Percentiles rank a stretch among this genome's conserved stretches.
These are phyloP conservation scores for Sesamia inferens DNA, from an alignment of 2,888 invertebrate species.

Conservation along the genomic window DNA sequence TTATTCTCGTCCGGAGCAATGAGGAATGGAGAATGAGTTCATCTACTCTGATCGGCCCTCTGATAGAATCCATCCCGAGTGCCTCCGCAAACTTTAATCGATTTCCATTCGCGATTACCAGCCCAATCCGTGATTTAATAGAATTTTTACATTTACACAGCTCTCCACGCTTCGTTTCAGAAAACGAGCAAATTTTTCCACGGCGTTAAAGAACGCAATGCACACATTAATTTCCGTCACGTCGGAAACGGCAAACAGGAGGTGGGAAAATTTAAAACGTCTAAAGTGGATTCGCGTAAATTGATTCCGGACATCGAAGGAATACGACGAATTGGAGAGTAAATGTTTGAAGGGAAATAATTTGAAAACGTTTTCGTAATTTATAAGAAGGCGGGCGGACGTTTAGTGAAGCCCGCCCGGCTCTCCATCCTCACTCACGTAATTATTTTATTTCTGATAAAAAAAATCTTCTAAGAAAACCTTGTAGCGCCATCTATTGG, in stretches of 20 bases:
- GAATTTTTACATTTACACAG: conserved; percentile 76
- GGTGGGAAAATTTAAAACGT: conserved; percentile 82
- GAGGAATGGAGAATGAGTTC: conserved; percentile 74
- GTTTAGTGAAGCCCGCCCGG: conserved; percentile 56
- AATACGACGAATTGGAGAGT: conserved; percentile 80
- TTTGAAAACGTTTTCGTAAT: conserved; percentile 86
- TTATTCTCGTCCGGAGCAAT: conserved; percentile 71
- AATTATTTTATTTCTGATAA: conserved; percentile 67
- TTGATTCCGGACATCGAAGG: conserved; percentile 85
- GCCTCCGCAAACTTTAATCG: conserved; percentile 78
- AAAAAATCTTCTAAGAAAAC: conserved; percentile 57
- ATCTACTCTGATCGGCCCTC: conserved; percentile 72
- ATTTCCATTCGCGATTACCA: conserved; percentile 75
- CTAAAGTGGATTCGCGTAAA: conserved; percentile 82
- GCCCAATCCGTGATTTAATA: conserved; percentile 76
- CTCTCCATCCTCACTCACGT: conserved; percentile 65
- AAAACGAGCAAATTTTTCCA: conserved; percentile 71
- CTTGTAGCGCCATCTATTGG: conserved; percentile 82
- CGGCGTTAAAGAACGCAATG: conserved; percentile 76
- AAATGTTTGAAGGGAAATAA: conserved; percentile 85
- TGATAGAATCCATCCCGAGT: conserved; percentile 63
- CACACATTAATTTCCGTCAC: conserved; percentile 87
- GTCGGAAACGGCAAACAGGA: conserved; percentile 77
- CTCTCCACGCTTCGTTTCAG: conserved; percentile 66
- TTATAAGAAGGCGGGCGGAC: conserved; percentile 76